Percentiles rank a stretch among this genome's conserved stretches.
Conservation (phyloP, 1,140 invertebrate genomes). For the Ceratosolen solmsi region DNA sequence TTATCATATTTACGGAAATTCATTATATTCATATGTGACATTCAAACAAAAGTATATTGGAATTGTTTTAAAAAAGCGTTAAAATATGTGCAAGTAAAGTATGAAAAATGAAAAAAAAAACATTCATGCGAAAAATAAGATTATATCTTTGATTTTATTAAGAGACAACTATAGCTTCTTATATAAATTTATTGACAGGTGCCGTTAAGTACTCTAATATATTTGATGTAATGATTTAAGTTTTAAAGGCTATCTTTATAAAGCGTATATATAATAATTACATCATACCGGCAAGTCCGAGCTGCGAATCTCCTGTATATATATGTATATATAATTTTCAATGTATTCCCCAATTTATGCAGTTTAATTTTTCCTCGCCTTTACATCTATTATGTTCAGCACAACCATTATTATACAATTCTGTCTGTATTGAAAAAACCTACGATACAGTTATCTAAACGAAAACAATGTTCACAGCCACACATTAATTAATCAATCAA, state of each 20-base stretch:
- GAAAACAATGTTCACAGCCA: constrained; percentile 73
- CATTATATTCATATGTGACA: background rate
- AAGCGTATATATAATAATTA: background rate
- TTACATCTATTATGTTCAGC: constrained; percentile 48
- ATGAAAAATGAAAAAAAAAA: background rate
- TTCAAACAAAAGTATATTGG: background rate
- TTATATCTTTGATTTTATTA: background rate
- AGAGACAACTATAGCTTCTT: constrained; percentile 8
- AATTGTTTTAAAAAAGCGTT: background rate
- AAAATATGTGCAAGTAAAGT: background rate
- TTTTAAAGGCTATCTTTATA: background rate
- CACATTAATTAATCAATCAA: constrained; percentile 68
- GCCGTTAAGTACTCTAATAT: constrained; percentile 36
- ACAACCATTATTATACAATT: constrained; percentile 48
- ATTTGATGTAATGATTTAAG: background rate
- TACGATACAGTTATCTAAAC: constrained; percentile 61
- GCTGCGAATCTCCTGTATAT: constrained; percentile 31
- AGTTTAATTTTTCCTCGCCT: constrained; percentile 47
- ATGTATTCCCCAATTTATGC: constrained; percentile 27
- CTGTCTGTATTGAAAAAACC: constrained; percentile 44
- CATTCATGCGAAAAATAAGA: constrained; percentile 6
- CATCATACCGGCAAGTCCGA: constrained; percentile 21
- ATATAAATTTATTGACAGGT: background rate
- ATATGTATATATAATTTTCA: constrained; percentile 32
- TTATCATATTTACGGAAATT: background rate